phyloP scores from a whole-genome alignment of 2,113 vertebrate genomes.

The Phalacrocorax carbo region DNA sequence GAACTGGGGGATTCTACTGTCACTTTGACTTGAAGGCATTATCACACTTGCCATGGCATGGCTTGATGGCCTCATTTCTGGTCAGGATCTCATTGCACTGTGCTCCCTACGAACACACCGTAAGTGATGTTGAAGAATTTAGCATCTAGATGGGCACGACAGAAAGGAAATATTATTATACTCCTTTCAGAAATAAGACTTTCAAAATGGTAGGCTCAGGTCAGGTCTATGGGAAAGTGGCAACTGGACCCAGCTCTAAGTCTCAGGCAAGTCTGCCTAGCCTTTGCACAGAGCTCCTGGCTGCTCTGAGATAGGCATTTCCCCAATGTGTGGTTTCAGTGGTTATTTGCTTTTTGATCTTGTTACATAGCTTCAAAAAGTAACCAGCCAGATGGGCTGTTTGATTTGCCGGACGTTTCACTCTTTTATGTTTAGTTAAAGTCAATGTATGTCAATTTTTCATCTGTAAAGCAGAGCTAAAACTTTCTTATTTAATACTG shows the following conservation, averaged over 20 bases:
- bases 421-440: constrained; percentile 17
- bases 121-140: not conserved
- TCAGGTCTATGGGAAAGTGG: not conserved
- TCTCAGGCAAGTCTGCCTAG: not conserved
- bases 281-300: not conserved
- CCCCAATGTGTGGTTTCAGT: not conserved
- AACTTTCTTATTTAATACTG: not conserved
- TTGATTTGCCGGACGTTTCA: constrained; percentile 20
- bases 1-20: not conserved
- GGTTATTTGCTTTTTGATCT: not conserved
- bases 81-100: not conserved
- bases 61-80: not conserved
- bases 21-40: not conserved
- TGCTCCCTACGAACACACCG: not conserved
- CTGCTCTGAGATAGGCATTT: not conserved
- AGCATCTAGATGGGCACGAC: not conserved
- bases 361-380: not conserved
- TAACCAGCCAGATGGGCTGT: not conserved
- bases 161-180: not conserved
- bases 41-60: rapidly evolving
- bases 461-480: not conserved
- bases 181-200: not conserved
- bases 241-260: not conserved
- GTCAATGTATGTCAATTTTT: constrained; percentile 46
- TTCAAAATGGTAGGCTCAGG: rapidly evolving